Base-by-base conservation (phyloP, 2,888 invertebrate species). In the Torymus texanus region DNA sequence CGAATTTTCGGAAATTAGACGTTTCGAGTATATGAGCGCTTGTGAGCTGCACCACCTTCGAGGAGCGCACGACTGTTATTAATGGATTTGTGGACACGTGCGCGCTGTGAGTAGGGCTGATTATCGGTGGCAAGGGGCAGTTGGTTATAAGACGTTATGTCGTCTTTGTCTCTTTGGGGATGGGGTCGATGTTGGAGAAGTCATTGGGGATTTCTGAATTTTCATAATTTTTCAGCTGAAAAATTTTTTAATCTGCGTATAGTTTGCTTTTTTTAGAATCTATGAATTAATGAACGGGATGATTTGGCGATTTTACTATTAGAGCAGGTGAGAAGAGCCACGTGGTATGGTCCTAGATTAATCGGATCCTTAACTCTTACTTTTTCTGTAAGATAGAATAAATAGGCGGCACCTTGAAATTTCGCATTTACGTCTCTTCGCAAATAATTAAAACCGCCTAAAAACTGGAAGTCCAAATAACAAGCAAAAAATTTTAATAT, bases 351-450 rank as follows among this genome's bases (percentile, higher is more conserved):
- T 3, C 13, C 50, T 5, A 21, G 18, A 14, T 56, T 63, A 14
- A 21, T 55, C 41, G 13, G 50, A 67, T 51, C 16, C 11, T 18
- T 21, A n/a, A 53, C 67, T 73, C 29, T 65, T 24, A 10, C 53
- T 16, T 50, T 62, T 78, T 61, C 24, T 82, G 78, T 65, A 75
- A 78, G 77, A 79, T 76, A 80, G 77, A 80, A 83, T 73, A 73
- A 29, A 67, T 82, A 82, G 85, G 85, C 84, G 85, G 79, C 61
- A 71, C 85, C 82, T 78, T 78, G 76, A 83, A 83, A 83, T 84
- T 83, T 84, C 81, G 70, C 14, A 4, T 55, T 53, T 5, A 16
- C 24, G 41, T n/a, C 16, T 72, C 24, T n/a, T 41, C 51, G 24
- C 50, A 51, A 18, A 24, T 63, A 59, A 77, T 71, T 59, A 13